phyloP scores from a whole-genome alignment of 1,140 invertebrate genomes.

The Andrena cerasifolii region DNA sequence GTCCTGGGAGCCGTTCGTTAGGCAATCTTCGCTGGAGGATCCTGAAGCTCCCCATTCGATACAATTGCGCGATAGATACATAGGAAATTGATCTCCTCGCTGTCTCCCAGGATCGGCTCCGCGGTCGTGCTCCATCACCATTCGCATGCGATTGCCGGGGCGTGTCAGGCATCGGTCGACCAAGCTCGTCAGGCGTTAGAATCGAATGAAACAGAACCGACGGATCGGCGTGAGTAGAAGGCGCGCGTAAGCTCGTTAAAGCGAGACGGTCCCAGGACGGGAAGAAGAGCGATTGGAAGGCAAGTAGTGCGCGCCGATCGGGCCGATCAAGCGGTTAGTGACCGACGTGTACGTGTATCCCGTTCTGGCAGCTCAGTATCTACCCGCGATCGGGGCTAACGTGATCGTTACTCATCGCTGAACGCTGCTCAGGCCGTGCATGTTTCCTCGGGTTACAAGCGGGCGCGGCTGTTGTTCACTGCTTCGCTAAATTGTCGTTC shows the following conservation, averaged over 20 bases:
- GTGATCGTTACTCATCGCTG: conserved; percentile 3
- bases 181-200: conserved; percentile 31
- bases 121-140: not conserved
- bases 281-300: conserved; percentile 7
- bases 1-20: not conserved
- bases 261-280: not conserved
- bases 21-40: too few species aligned
- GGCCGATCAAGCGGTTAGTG: conserved; percentile 24
- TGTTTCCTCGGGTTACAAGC: not conserved
- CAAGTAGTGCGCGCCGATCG: not conserved
- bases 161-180: conserved; percentile 17
- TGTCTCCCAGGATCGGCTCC: not conserved
- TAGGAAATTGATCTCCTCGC: not conserved
- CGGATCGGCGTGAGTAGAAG: conserved; percentile 6
- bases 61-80: too few species aligned
- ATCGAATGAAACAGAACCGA: conserved; percentile 4
- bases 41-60: too few species aligned
- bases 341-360: not conserved
- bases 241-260: not conserved
- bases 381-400: not conserved
- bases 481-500: not conserved
- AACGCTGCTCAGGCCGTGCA: conserved; percentile 31
- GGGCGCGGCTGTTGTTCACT: not conserved
- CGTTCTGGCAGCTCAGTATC: not conserved
- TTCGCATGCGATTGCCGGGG: conserved; percentile 24